Evolutionary conservation across 2,888 invertebrate species (phyloP).

Genomic region (Notocelia uddmanniana): DNA sequence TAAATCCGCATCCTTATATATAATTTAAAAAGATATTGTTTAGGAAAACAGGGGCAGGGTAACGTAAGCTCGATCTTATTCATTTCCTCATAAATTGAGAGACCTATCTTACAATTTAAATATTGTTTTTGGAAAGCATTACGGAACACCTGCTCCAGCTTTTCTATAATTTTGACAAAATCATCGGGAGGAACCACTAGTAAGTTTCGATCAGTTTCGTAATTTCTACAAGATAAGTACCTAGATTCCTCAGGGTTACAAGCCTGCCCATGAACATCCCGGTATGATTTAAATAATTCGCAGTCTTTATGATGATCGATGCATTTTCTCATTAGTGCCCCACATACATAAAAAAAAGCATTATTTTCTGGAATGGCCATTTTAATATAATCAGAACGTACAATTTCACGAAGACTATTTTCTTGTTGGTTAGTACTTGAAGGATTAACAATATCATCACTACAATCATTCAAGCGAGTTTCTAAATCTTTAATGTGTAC

Average conservation of each 20-base stretch:
- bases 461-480: not conserved
- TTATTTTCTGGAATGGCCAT: conserved; percentile 43
- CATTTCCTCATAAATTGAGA: conserved; percentile 30
- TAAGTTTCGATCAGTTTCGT: too few species aligned
- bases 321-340: conserved; percentile 34
- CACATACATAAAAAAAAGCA: conserved; percentile 36
- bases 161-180: conserved; percentile 28
- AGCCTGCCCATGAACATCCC: not conserved
- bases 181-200: conserved; percentile 18
- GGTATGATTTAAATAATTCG: conserved; percentile 1
- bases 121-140: conserved; percentile 21
- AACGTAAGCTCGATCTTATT: not conserved
- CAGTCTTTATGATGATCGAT: conserved; percentile 8
- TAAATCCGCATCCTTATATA: too few species aligned
- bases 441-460: too few species aligned
- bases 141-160: conserved; percentile 36
- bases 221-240: not conserved
- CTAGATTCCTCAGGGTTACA: not conserved
- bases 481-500: too few species aligned
- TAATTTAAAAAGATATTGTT: too few species aligned
- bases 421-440: conserved; percentile 13
- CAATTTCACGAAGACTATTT: conserved; percentile 25
- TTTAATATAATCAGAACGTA: conserved; percentile 35
- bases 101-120: conserved; percentile 32
- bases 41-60: too few species aligned